Base-by-base conservation (phyloP, 2,888 invertebrate genomes). In the Lochmaea crataegi region DNA sequence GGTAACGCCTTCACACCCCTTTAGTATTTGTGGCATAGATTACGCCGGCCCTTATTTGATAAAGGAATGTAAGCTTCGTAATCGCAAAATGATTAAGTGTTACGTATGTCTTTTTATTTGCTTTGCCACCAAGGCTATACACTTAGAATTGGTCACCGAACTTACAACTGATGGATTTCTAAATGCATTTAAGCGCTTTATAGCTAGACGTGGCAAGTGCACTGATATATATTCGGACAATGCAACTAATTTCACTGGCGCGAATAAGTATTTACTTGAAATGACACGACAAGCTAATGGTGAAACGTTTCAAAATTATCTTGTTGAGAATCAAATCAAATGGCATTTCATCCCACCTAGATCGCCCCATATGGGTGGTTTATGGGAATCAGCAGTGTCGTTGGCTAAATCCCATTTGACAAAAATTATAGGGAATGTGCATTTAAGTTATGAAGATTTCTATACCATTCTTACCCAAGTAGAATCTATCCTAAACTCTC, bases 41-140 rank as follows among this genome's bases (percentile, higher is more conserved):
- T 82, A 77, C 68, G 80, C 76, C 26, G 81, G 80, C n/a, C 81
- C 80, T 77, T 81, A 63, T 63, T 66, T 3, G 45, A 81, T 0
- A 82, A 81, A 3, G 10, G 41, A 53, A 79, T 75, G 77, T 26
- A 73, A 77, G 69, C 41, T 57, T 14, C 53, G 78, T 26, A 65
- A 63, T 51, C n/a, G 64, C 4, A 79, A 78, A 67, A 22, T 73
- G 2, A 63, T 68, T 18, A 80, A 80, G 67, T 63, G 65, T 0
- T 81, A 80, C 32, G 18, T 80, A 10, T 76, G 74, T 22, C 51
- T 80, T 32, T 79, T 81, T 57, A 72, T 81, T 61, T 81, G 81
- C 64, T 75, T 79, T 26, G 12, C 69, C 10, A 77, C 74, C 2
- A 69, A 77, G 66, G 76, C 79, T 9, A 57, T 78, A 6, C 80